phyloP scores from a whole-genome alignment of 1,140 invertebrate genomes.

The Macrosteles quadrilineatus region DNA sequence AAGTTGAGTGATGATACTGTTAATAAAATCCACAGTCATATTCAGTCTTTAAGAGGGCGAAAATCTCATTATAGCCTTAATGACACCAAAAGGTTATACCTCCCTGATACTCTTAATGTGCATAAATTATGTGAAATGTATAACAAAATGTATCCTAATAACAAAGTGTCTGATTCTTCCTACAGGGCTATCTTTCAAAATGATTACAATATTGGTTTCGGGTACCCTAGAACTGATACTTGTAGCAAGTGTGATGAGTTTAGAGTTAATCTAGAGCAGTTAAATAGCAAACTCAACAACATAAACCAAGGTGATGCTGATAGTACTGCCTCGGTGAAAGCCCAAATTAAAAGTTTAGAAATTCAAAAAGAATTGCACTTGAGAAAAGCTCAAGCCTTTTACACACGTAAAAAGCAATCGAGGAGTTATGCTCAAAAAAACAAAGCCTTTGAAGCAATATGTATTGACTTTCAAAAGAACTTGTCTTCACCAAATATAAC shows the following conservation, averaged over 20 bases:
- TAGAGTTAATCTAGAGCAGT: constrained; percentile 22
- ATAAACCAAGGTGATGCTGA: no score
- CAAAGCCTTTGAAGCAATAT: constrained; percentile 36
- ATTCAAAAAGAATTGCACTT: constrained; percentile 33
- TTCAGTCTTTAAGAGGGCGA: constrained; percentile 30
- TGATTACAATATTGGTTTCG: constrained; percentile 33
- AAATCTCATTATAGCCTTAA: constrained; percentile 32
- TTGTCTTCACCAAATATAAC: constrained; percentile 24
- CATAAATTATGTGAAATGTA: constrained; percentile 28
- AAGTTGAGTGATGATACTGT: constrained; percentile 26
- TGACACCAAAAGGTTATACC: constrained; percentile 19
- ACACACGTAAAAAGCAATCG: constrained; percentile 36
- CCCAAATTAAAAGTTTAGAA: constrained; percentile 13
- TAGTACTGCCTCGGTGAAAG: constrained; percentile 23
- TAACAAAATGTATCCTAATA: neutral
- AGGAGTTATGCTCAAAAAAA: constrained; percentile 27
- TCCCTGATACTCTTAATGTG: constrained; percentile 18
- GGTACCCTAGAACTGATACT: constrained; percentile 27
- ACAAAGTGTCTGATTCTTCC: constrained; percentile 23
- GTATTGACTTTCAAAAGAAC: constrained; percentile 40
- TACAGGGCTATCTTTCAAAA: constrained; percentile 27
- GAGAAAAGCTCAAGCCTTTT: constrained; percentile 40
- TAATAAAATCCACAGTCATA: constrained; percentile 2
- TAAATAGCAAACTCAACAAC: neutral
- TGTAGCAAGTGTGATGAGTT: constrained; percentile 21